Evolutionary conservation across 2,888 invertebrate genomes (phyloP), one percentile per base, ranked within the genome.

Genomic region (Pyrrhia umbra): DNA sequence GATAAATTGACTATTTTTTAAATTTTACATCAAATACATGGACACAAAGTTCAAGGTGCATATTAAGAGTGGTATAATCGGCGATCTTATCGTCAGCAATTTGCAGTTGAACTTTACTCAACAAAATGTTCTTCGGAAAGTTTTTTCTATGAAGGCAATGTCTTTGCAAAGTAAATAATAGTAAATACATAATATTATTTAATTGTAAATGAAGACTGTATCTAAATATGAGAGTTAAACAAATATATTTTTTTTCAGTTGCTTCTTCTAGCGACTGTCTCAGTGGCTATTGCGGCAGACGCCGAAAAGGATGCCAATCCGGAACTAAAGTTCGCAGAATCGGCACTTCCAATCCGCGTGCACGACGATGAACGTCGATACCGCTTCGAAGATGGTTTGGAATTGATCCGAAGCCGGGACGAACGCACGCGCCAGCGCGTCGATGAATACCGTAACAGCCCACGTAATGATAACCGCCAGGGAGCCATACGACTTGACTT

Each of bases 351-450:
- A 16, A 61, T 75, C 13, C 65, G 45, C 1, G 52, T 66, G 2
- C 39, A 59, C 13, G 52, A 75, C 1, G 67, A 74, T 10, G 69
- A 74, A 20, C 58, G 30, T 9, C 37, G 42, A 2, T 49, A 63
- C 23, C 56, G 61, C 0, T 77, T 72, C 52, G 52, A 61, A 2
- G 80, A 80, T 42, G 82, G 80, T 10, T 68, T 80, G 27, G 75
- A 81, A 40, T 49, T 81, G 27, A 77, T 81, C 6, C 75, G 71
- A 13, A 66, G 80, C 21, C 80, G 80, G 3, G 81, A 75, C 0
- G 60, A 71, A 8, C 37, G 13, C 0, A 13, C 63, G 6, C 59
- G 57, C 18, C 8, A 50, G 16, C 45, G 30, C 6, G 5, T 52
- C 5, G 21, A 62, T 1, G 67, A 73, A 5, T 55, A 72, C 13